phyloP scores from a whole-genome alignment of 2,797 vertebrate genomes.

The Hoplostethus atlanticus region DNA sequence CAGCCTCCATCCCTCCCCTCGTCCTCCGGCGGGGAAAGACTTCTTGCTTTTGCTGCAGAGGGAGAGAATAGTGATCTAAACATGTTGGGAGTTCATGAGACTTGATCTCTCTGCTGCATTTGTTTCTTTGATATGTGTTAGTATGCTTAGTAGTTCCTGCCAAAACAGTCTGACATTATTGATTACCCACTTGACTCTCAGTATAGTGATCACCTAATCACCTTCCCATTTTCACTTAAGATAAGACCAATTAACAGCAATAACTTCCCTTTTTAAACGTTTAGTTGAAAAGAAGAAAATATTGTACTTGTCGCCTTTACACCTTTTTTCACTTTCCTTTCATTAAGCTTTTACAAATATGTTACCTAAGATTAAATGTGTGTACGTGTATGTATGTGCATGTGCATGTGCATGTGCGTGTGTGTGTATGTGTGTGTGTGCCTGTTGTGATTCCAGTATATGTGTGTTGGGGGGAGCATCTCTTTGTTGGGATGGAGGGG shows the following conservation, averaged over 20 bases:
- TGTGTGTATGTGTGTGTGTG: neutral
- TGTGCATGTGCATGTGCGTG: neutral
- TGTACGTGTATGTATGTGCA: neutral
- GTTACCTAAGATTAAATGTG: neutral
- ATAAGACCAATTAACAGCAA: neutral
- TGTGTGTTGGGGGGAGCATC: conserved; percentile 34
- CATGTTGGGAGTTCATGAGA: neutral
- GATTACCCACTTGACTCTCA: conserved; percentile 2
- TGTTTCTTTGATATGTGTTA: neutral
- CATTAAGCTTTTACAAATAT: neutral
- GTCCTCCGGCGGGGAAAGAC: neutral
- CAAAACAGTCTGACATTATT: neutral
- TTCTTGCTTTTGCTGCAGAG: conserved; percentile 4
- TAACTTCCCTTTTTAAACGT: too few species aligned
- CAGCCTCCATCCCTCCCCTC: neutral
- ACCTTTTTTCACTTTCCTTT: too few species aligned
- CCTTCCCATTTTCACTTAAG: neutral
- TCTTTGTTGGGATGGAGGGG: too few species aligned
- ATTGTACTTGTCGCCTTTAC: too few species aligned
- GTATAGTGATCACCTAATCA: neutral
- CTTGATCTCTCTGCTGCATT: neutral
- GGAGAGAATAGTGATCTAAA: neutral
- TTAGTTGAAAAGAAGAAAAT: too few species aligned
- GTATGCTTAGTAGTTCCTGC: neutral
- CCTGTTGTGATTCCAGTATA: conserved; percentile 4